Percentiles rank a stretch among this genome's conserved stretches.
phyloP scores from a whole-genome alignment of 2,797 vertebrate species.

The Smutsia temminckii region DNA sequence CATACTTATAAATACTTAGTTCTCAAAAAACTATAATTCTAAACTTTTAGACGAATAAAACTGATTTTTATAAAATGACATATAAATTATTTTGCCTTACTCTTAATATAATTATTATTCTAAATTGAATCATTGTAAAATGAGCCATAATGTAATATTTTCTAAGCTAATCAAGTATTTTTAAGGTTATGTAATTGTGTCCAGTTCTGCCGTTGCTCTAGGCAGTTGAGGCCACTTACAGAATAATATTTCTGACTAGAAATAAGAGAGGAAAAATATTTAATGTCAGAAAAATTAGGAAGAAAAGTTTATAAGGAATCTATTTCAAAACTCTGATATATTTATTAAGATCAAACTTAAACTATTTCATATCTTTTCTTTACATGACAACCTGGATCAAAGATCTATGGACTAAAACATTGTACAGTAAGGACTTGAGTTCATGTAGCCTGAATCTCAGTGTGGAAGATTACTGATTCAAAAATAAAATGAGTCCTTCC shows the following conservation, averaged over 20 bases:
- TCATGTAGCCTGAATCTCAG: neutral
- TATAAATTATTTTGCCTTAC: neutral
- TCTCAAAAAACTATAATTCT: neutral
- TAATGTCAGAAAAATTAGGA: neutral
- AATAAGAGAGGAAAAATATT: constrained; percentile 16
- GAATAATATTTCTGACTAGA: constrained; percentile 8
- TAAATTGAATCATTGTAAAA: neutral
- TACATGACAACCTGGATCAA: neutral
- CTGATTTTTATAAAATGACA: neutral
- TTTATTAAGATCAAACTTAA: neutral
- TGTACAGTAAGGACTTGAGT: neutral
- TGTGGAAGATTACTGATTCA: neutral
- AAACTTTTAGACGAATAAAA: neutral
- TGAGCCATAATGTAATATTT: neutral
- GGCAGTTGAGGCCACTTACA: neutral
- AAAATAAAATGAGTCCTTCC: neutral
- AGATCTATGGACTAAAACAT: neutral
- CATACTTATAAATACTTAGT: neutral
- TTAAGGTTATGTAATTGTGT: neutral
- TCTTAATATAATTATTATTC: neutral
- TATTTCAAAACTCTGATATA: neutral
- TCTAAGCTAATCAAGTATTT: neutral
- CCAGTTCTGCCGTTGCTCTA: neutral
- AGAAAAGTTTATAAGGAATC: neutral
- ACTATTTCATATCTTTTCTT: neutral